Percentiles rank a stretch among this genome's conserved stretches.
phyloP scores from a whole-genome alignment of 1,140 invertebrate species.

The Eumaeus atala region DNA sequence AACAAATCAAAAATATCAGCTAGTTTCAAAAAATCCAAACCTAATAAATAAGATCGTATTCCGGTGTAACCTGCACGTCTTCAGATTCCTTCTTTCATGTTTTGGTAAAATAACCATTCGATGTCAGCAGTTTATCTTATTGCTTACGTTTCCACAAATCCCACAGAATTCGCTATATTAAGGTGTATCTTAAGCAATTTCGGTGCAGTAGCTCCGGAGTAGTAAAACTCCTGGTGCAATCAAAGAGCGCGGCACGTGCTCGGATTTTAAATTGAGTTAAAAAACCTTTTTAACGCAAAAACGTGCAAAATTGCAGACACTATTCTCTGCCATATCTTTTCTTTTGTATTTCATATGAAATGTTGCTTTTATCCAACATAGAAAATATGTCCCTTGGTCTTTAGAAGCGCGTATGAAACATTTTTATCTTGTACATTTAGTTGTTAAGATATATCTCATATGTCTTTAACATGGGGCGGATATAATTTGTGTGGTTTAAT shows the following conservation, averaged over 20 bases:
- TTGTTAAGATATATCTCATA: no score
- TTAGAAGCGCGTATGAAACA: background rate
- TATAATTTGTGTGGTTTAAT: no score
- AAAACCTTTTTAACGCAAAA: constrained; percentile 13
- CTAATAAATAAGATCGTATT: no score
- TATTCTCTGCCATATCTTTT: constrained; percentile 8
- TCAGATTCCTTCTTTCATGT: background rate
- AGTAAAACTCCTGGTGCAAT: constrained; percentile 17
- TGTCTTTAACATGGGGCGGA: no score
- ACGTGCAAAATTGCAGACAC: constrained; percentile 9
- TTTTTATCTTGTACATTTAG: no score
- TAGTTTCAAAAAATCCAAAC: no score
- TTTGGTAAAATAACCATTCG: background rate
- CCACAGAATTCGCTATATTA: constrained; percentile 4
- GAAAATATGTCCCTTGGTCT: constrained; percentile 12
- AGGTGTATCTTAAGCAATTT: constrained; percentile 18
- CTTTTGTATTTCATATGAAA: constrained; percentile 9
- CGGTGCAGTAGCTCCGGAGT: constrained; percentile 11
- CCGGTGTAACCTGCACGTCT: no score
- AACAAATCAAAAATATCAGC: no score
- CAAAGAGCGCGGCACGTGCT: constrained; percentile 15
- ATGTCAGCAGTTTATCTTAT: constrained; percentile 4
- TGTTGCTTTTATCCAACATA: constrained; percentile 14
- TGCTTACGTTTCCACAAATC: constrained; percentile 4
- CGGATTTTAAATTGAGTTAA: constrained; percentile 8